phyloP scores from a whole-genome alignment of 2,888 invertebrate species.

The Coremacera marginata region DNA sequence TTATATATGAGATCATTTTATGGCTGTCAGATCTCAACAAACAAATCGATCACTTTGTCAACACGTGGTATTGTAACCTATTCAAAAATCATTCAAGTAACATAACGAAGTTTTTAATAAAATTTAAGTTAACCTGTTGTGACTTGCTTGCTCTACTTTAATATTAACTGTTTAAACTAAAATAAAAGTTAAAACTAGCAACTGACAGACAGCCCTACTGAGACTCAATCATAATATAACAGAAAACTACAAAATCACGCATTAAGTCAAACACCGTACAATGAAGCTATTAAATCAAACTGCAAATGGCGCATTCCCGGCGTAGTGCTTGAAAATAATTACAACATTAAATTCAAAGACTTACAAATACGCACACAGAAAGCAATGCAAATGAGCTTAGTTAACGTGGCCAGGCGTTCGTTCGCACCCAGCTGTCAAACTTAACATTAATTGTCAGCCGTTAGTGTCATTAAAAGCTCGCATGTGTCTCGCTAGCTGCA shows the following conservation, averaged over 20 bases:
- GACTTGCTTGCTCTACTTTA: no score
- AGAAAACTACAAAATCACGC: neutral
- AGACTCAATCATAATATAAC: neutral
- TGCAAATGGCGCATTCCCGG: constrained; percentile 17
- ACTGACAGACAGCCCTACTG: neutral
- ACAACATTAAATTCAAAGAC: constrained; percentile 15
- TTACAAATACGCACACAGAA: neutral
- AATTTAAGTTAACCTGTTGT: no score
- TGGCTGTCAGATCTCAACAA: neutral
- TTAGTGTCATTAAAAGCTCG: neutral
- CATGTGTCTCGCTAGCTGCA: neutral
- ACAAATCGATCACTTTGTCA: no score
- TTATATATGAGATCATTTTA: neutral
- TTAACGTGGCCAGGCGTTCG: neutral
- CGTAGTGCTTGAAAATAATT: constrained; percentile 18
- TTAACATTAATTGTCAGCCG: neutral
- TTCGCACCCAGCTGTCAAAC: neutral
- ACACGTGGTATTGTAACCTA: no score
- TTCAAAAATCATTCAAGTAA: no score
- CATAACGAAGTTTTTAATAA: no score
- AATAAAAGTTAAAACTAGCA: no score
- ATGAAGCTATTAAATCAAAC: constrained; percentile 9
- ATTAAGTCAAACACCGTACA: neutral
- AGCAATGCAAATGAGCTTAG: neutral
- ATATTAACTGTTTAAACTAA: no score